Evolutionary conservation across 2,888 invertebrate genomes (phyloP).

Genomic region (Troides helena): DNA sequence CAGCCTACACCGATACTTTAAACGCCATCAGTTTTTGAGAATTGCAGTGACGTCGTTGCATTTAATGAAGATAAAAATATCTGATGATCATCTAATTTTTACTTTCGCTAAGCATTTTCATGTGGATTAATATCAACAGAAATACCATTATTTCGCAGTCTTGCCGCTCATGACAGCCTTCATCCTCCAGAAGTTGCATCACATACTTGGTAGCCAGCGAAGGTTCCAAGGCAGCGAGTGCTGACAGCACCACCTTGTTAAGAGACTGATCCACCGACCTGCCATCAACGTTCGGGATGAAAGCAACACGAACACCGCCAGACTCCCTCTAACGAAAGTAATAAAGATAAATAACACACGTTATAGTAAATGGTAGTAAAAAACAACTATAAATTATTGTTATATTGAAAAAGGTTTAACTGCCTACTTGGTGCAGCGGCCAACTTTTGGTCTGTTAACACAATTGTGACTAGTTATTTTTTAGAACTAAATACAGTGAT

Average conservation of each 20-base stretch:
- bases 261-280: constrained; percentile 75
- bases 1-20: no score
- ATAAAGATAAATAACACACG: background rate
- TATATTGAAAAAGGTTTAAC: background rate
- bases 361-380: background rate
- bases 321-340: constrained; percentile 79
- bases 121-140: no score
- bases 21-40: no score
- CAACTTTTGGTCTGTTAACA: no score
- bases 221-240: constrained; percentile 80
- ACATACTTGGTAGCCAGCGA: constrained; percentile 82
- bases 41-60: no score
- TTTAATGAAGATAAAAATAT: no score
- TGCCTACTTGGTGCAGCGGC: no score
- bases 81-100: no score
- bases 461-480: no score
- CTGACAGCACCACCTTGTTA: constrained; percentile 86
- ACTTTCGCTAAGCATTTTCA: no score
- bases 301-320: constrained; percentile 84
- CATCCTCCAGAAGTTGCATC: constrained; percentile 77
- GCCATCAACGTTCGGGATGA: constrained; percentile 85
- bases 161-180: constrained; percentile 76
- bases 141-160: constrained; percentile 80
- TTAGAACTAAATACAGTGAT: no score
- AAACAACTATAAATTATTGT: background rate